Percentiles rank a stretch among this genome's conserved stretches.
These are phyloP conservation scores for Hippopotamus amphibius DNA, from an alignment of 2,113 vertebrate species.

Conservation along the genomic window DNA sequence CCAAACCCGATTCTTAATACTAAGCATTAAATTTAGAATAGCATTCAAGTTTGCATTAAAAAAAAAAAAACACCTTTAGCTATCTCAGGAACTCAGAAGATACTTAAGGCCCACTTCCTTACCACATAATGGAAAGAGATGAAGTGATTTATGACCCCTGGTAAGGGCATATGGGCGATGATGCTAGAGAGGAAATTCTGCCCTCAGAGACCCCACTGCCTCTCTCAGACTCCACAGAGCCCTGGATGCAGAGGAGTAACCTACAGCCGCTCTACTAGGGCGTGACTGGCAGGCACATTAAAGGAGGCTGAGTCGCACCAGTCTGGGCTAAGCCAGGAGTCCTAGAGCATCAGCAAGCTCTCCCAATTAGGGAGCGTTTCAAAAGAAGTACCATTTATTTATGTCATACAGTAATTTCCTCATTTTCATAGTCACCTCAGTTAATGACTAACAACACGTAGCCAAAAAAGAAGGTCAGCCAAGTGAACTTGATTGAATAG, in stretches of 20 bases:
- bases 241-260: rapidly evolving
- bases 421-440: conserved; percentile 2
- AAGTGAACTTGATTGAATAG: background rate
- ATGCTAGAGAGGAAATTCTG: background rate
- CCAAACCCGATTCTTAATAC: conserved; percentile 62
- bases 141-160: background rate
- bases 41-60: conserved; percentile 46
- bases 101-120: conserved; percentile 43
- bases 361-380: conserved; percentile 34
- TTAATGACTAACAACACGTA: conserved; percentile 53
- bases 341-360: background rate
- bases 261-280: background rate
- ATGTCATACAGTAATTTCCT: background rate
- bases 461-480: background rate
- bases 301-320: background rate
- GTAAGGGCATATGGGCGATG: background rate
- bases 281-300: background rate
- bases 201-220: background rate
- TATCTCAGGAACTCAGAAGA: conserved; percentile 54
- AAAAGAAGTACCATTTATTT: conserved; percentile 30
- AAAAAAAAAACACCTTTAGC: conserved; percentile 52
- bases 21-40: conserved; percentile 65
- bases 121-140: background rate
- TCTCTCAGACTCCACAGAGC: background rate
- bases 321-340: background rate